A percentile compares a stretch with the other conserved stretches of the same genome.
Conservation (phyloP, 2,888 invertebrate genomes). For the Dryobotodes eremita region DNA sequence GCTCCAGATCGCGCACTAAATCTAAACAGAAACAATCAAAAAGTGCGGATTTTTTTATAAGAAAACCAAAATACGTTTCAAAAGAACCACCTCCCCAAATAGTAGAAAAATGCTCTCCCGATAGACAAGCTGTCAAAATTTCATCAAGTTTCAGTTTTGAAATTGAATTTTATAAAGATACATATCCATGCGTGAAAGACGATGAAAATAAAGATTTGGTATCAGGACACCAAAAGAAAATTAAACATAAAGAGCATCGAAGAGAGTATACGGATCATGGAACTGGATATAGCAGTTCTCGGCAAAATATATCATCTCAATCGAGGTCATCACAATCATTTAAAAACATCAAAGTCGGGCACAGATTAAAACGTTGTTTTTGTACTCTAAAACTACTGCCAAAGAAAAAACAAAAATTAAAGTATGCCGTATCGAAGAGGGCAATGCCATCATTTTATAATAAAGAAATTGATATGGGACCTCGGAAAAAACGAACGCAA, state of each 20-base stretch:
- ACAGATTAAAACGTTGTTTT: slow-evolving; percentile 69
- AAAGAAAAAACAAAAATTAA: slow-evolving; percentile 50
- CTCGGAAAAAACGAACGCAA: slow-evolving; percentile 29
- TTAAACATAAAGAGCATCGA: slow-evolving; percentile 21
- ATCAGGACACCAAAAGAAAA: slow-evolving; percentile 8
- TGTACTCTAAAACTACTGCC: slow-evolving; percentile 70
- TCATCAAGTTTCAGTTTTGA: slow-evolving; percentile 71
- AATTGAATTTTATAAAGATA: slow-evolving; percentile 69
- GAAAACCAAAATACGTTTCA: slow-evolving; percentile 6
- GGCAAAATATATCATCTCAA: slow-evolving; percentile 37
- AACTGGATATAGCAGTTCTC: slow-evolving; percentile 1
- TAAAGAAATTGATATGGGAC: slow-evolving; percentile 2
- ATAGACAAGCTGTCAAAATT: slow-evolving; percentile 59
- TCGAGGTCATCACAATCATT: slow-evolving; percentile 44
- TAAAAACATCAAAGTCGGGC: slow-evolving; percentile 35
- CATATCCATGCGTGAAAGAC: slow-evolving; percentile 10
- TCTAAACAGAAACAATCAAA: slow-evolving; percentile 46
- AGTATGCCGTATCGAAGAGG: slow-evolving; percentile 42
- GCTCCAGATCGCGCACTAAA: slow-evolving; percentile 47
- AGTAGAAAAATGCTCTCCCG: slow-evolving; percentile 11
- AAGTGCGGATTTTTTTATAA: slow-evolving; percentile 31
- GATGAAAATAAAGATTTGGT: slow-evolving; percentile 10
- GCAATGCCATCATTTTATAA: slow-evolving; percentile 39
- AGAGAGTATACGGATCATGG: slow-evolving; percentile 10
- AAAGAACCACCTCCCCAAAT: slow-evolving; percentile 6